Evolutionary conservation across 2,113 vertebrate genomes (phyloP).

Genomic region (Garra rufa): DNA sequence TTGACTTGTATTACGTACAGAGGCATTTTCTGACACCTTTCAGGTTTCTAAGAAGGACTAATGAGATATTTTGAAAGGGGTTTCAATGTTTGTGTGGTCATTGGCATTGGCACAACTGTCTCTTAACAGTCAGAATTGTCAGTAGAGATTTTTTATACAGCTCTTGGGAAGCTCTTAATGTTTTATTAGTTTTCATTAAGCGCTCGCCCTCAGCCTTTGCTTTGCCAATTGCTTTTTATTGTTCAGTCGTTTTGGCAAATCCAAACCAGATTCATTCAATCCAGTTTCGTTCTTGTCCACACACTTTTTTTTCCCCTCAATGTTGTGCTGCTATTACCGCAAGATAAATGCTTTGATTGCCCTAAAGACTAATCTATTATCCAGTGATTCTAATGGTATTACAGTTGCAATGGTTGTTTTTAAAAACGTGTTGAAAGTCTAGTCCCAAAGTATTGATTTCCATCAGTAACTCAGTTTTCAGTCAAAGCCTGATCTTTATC

Average conservation of each 20-base stretch:
- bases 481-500: background rate
- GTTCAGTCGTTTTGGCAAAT: background rate
- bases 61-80: no score
- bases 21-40: background rate
- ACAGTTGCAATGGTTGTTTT: background rate
- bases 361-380: background rate
- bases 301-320: background rate
- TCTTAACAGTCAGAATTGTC: conserved; percentile 9
- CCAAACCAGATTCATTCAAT: conserved; percentile 18
- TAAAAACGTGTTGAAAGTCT: background rate
- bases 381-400: conserved; percentile 5
- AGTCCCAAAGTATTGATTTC: conserved; percentile 7
- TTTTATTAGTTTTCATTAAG: conserved; percentile 21
- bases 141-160: conserved; percentile 2
- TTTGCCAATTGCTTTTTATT: conserved; percentile 17
- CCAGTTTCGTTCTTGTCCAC: background rate
- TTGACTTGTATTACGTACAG: background rate
- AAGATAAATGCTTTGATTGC: background rate
- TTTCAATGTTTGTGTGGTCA: background rate
- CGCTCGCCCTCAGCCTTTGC: background rate
- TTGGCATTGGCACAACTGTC: background rate
- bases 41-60: background rate
- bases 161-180: background rate
- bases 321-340: background rate
- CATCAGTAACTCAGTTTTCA: conserved; percentile 4